Base-by-base conservation (phyloP, 1,140 invertebrate genomes). In the Drosophila nigrodunni region DNA sequence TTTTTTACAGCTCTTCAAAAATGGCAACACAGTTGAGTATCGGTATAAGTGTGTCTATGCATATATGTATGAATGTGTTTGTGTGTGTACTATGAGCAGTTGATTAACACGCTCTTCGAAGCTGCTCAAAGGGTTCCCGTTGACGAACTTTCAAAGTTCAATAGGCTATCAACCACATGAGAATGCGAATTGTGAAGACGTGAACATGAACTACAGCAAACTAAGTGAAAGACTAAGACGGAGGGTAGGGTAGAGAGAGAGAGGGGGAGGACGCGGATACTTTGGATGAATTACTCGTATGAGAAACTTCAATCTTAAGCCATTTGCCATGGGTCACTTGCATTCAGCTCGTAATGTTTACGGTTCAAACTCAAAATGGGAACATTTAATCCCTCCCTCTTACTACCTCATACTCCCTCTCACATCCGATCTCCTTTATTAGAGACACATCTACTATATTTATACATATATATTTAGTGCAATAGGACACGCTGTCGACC, bases 51-150 rank as follows among this genome's bases (percentile, higher is more conserved):
- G 39, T 18, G 18, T 21, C 18, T 21, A 21, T 15, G 15, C 18
- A 21, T 21, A 21, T 21, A 21, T 1, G 18, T 21, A 21, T 21
- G 2, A 2, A 21, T 21, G 39, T 41, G 13, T 58, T 44, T 21
- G 35, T 61, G 30, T 6, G 30, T 21, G 41, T 52, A 62, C 43
- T 39, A 47, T 54, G 37, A 41, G 21, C 30, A 43, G 9, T 35
- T 83, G 81, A 87, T 87, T 83, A 87, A 77, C 83, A 80, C 83
- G 80, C 83, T 88, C 68, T 46, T 54, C 43, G 54, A 44, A 43
- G 39, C 75, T 70, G 30, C 18, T 35, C 55, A 43, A 46, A 49
- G 9, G 34, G 37, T 70, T 49, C 35, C 61, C 60, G 60, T 71
- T 76, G 74, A 65, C 74, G 83, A 72, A 69, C 83, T 83, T 65